Base-by-base conservation (phyloP, 2,113 vertebrate species). In the Octodon degus region DNA sequence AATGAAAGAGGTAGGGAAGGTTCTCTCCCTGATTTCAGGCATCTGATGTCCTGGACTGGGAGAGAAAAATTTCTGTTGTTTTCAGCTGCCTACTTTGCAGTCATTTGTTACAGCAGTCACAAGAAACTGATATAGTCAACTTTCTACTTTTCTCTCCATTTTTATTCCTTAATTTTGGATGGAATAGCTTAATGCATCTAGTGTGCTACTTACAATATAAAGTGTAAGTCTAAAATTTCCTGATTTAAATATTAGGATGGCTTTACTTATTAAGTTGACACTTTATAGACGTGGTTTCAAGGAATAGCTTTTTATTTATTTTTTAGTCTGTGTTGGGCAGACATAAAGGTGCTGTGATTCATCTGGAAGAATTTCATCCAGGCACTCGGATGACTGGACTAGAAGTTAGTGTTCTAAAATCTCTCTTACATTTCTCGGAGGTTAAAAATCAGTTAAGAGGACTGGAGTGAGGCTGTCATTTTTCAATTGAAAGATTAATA, bases 371-470 rank as follows among this genome's bases (percentile, higher is more conserved):
- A 79, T 92, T 90, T 93, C 87, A 81, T 94, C 68, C 47, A 2
- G 47, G 50, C 17, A 76, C 62, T 89, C 86, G 67, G 34, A 63
- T 65, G 37, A 79, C 37, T 87, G 30, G 25, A 70, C 90, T 95
- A 90, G 34, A 95, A 95, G 47, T 96, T 97, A 95, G 84, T 65
- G 25, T 67, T 86, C 53, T 72, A 91, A 96, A 62, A 81, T 53
- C 76, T 93, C 62, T 81, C 50, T 86, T 50, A 90, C 17, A 84
- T 58, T 90, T 94, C n/a, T 76, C 32, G 80, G 40, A 91, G 83
- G 88, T 96, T 97, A 96, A 96, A 97, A 95, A 92, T 91, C 81
- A 95, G 89, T 96, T 77, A 88, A 94, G 91, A 77, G 74, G 58
- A 88, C 84, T 86, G 34, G 43, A 96, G 92, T 68, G 76, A 95